Evolutionary conservation across 2,797 vertebrate genomes (phyloP).

Genomic region (Paramormyrops hopkinsi): DNA sequence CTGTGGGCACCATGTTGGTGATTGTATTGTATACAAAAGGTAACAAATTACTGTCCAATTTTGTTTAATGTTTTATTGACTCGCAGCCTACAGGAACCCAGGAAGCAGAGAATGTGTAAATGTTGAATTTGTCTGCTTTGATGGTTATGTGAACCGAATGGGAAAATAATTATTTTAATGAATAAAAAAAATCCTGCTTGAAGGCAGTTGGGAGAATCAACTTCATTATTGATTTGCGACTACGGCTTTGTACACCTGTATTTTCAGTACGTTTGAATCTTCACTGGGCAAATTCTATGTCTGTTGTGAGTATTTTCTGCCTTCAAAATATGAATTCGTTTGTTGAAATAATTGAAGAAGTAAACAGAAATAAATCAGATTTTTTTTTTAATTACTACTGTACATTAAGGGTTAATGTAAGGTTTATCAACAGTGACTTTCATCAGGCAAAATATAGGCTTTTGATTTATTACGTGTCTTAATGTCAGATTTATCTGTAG

Average conservation of each 20-base stretch:
- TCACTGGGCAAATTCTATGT: background rate
- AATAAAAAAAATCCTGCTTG: background rate
- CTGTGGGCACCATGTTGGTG: no score
- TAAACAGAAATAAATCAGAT: background rate
- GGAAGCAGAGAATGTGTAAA: background rate
- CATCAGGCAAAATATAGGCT: background rate
- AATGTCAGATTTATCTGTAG: background rate
- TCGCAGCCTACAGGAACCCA: background rate
- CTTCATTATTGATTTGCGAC: background rate
- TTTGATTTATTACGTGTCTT: background rate
- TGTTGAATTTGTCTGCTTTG: background rate
- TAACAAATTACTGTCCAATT: background rate
- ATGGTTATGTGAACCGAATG: background rate
- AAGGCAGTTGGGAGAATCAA: background rate
- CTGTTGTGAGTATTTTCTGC: background rate
- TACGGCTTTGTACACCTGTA: background rate
- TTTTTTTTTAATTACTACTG: background rate
- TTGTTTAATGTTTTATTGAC: background rate
- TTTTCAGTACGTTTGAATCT: background rate
- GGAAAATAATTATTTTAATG: background rate
- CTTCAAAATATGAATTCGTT: background rate
- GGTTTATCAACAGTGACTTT: background rate
- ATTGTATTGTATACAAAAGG: background rate
- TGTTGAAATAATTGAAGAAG: background rate
- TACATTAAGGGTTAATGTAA: background rate